Base-by-base conservation (phyloP, 2,113 vertebrate genomes). In the Cyphomyrus discorhynchus region DNA sequence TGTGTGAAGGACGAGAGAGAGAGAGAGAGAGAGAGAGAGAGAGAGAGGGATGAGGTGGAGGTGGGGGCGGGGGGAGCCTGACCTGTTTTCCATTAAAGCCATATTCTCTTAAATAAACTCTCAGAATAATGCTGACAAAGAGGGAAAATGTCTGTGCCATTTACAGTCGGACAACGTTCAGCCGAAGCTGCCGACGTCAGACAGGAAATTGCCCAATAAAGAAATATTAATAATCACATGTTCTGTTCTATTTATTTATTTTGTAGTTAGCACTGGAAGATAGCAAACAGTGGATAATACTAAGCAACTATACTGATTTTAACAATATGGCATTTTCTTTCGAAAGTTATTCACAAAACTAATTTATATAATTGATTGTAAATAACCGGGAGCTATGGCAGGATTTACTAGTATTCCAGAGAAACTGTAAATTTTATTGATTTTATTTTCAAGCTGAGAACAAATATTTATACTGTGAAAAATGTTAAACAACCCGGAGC, bases 51-150 rank as follows among this genome's bases (percentile, higher is more conserved):
- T 88, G 88, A 52, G 90, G 84, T 77, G 50, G 88, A 52, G 90
- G 84, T 77, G 50, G 35, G 39, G 86, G 47, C 8, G 62, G 47
- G 52, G 70, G 46, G 89, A 90, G 91, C 92, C 93, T 94, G 94
- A 94, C 95, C 94, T 96, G 95, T 94, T 96, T 95, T 95, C 92
- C 94, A 93, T 96, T 97, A 95, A 94, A 90, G 89, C 92, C 94
- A 95, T 94, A 95, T 94, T 94, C 86, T 95, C 94, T 93, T 94
- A 93, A 94, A 95, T 95, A 93, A 92, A 93, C 92, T 92, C 93
- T 94, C 93, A 90, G 91, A 95, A 94, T 95, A 93, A 93, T 96
- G 96, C 95, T 96, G 96, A 95, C 94, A 94, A 94, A 94, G 91
- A 91, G 92, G 94, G 92, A 94, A 96, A 94, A 92, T 91, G 90